phyloP scores from a whole-genome alignment of 2,888 invertebrate genomes.

The Elysia crispata region DNA sequence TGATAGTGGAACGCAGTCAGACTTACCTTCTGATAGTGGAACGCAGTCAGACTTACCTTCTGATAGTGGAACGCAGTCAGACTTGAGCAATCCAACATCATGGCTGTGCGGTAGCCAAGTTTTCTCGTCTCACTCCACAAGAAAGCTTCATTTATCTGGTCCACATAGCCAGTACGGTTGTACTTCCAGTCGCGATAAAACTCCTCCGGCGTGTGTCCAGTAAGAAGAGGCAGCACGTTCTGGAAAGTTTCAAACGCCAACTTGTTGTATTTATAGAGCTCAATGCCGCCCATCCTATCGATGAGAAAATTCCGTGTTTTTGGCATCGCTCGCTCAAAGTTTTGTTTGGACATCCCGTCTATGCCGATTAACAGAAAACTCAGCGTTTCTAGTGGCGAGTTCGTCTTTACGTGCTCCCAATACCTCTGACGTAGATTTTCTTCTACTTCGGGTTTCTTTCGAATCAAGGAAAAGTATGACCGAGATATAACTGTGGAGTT shows the following conservation, averaged over 20 bases:
- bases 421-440: neutral
- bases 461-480: conserved; percentile 16
- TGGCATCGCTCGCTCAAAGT: conserved; percentile 56
- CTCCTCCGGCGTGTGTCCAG: conserved; percentile 51
- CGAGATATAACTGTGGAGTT: conserved; percentile 4
- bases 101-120: neutral
- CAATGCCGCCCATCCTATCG: conserved; percentile 52
- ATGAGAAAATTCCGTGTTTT: conserved; percentile 59
- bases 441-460: conserved; percentile 16
- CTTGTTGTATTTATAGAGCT: conserved; percentile 62
- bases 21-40: neutral
- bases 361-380: conserved; percentile 33
- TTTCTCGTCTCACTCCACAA: neutral
- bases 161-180: neutral
- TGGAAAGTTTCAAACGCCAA: conserved; percentile 61
- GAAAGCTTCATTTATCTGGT: neutral
- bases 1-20: too few relatives aligned
- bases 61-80: neutral
- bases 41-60: neutral
- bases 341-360: conserved; percentile 39
- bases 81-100: neutral
- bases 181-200: neutral
- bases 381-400: conserved; percentile 10
- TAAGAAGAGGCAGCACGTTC: conserved; percentile 58
- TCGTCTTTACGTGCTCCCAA: neutral